Evolutionary conservation across 2,888 invertebrate species (phyloP), one percentile per base, ranked within the genome.

Genomic region (Plagiodera versicolora): DNA sequence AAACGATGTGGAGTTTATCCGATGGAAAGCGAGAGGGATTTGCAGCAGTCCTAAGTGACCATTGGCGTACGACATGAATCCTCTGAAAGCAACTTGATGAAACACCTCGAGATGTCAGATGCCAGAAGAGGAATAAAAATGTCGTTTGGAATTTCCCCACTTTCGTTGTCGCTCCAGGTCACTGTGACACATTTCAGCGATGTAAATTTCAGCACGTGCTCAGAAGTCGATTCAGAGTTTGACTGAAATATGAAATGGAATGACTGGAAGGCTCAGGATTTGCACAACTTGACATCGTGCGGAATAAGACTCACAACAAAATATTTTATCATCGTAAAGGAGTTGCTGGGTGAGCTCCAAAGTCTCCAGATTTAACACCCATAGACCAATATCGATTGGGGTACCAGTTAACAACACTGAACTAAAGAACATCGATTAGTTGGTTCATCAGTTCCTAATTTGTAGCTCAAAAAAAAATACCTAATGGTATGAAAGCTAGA

Each of bases 91-190:
- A 28, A 32, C 8, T 32, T 10, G 11, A 11, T 44, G 53, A 24
- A 53, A 53, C 32, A 32, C 14, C 16, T 14, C 6, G n/a, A 20
- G 39, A 30, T 60, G 30, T 55, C 51, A 46, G 44, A 24, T 28
- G 19, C 24, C 32, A 17, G 20, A 54, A 58, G 20, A 24, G 32
- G 56, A 57, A 60, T 52, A 60, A 62, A 62, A 62, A 44, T 58
- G 49, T 45, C 39, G 56, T 55, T 53, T 61, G 56, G 59, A n/a
- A 59, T 59, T 64, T 64, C 28, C 28, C 56, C 56, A 49, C 61
- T 59, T 57, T 56, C 50, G 53, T 59, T 57, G 47, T 58, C 61
- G 59, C 59, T 50, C 61, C 54, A 61, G 56, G 56, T 61, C n/a
- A 60, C 58, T 30, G 24, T 48, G 61, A 60, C 58, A 58, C 64